Percentiles rank a stretch among this genome's conserved stretches.
Conservation (phyloP, 2,113 vertebrate genomes). For the Sciurus niger region DNA sequence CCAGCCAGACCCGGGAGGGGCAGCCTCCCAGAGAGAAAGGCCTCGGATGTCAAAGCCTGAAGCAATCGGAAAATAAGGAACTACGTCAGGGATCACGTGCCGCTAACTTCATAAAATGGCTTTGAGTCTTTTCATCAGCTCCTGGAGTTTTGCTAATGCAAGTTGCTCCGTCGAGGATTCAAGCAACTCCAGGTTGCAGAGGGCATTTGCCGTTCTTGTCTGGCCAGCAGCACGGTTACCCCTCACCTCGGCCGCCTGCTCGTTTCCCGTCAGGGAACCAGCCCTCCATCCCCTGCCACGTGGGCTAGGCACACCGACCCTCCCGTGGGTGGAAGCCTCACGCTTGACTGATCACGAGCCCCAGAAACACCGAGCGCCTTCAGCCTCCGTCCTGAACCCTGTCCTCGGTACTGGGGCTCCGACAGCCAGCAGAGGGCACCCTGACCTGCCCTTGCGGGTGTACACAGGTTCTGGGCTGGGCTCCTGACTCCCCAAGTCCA, state of each 20-base stretch:
- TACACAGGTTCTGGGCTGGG: not conserved
- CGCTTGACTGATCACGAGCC: not conserved
- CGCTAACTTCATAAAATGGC: not conserved
- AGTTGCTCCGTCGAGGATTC: not conserved
- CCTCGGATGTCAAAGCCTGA: not conserved
- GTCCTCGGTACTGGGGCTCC: not conserved
- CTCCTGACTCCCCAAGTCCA: not conserved
- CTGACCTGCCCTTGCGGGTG: not conserved
- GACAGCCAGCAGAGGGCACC: not conserved
- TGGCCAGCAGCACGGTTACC: not conserved
- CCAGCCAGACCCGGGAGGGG: not conserved
- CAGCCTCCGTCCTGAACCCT: not conserved
- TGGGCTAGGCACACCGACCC: not conserved
- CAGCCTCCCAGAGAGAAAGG: not conserved
- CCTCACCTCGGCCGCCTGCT: not conserved
- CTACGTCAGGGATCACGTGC: fast-evolving
- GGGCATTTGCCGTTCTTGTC: not conserved
- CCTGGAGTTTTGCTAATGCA: not conserved
- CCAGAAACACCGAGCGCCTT: not conserved
- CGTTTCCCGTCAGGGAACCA: not conserved
- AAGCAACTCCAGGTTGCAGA: not conserved
- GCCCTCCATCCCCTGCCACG: not conserved
- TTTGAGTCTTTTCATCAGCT: not conserved
- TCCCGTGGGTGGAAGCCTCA: not conserved
- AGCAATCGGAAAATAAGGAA: not conserved